A percentile compares a stretch with the other conserved stretches of the same genome.
Conservation (phyloP, 2,113 vertebrate species). For the Scartelaos histophorus region DNA sequence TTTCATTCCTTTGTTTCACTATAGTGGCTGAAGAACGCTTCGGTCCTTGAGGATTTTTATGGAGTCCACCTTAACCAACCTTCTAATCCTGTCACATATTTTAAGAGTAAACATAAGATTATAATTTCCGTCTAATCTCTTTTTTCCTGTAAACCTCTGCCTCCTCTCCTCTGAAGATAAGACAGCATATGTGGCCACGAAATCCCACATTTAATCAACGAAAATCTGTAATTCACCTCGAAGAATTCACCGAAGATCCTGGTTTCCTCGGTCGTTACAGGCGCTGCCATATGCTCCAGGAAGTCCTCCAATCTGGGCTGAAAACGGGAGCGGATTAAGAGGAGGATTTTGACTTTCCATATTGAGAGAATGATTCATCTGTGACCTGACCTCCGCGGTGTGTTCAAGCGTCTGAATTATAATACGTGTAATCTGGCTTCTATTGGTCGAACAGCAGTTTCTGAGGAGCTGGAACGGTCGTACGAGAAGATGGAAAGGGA, state of each 20-base stretch:
- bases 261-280: background rate
- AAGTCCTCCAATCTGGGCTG: background rate
- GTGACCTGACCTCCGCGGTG: background rate
- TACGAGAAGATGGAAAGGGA: background rate
- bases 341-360: constrained; percentile 5
- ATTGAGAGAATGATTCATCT: background rate
- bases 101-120: background rate
- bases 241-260: background rate
- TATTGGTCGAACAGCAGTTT: background rate
- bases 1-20: too few relatives aligned
- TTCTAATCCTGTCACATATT: background rate
- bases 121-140: background rate
- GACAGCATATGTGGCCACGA: background rate
- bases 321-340: background rate
- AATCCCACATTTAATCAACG: background rate
- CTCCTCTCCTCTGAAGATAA: background rate
- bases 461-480: too few relatives aligned
- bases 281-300: background rate
- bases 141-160: background rate
- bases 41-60: too few relatives aligned
- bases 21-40: too few relatives aligned
- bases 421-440: background rate
- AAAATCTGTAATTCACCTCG: background rate
- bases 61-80: too few relatives aligned
- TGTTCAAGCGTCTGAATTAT: background rate